phyloP scores from a whole-genome alignment of 2,113 vertebrate genomes.

The Choloepus hoffmanni region DNA sequence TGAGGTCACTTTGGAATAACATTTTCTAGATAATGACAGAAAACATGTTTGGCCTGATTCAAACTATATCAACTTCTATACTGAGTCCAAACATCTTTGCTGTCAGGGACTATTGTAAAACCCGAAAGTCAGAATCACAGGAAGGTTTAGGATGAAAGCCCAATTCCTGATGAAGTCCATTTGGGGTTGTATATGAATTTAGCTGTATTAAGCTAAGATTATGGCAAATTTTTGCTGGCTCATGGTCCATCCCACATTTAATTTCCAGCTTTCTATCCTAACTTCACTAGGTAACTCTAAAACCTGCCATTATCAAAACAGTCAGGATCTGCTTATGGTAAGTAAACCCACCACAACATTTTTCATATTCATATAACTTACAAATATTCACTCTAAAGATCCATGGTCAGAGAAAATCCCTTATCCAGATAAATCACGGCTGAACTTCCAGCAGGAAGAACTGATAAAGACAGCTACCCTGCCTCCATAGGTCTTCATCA shows the following conservation, averaged over 20 bases:
- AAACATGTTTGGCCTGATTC: slow-evolving; percentile 46
- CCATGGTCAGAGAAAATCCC: neutral
- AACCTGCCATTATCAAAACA: neutral
- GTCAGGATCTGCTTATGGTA: neutral
- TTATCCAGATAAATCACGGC: neutral
- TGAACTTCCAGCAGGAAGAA: neutral
- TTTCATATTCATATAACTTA: neutral
- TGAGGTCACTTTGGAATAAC: slow-evolving; percentile 47
- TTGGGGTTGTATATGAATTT: neutral
- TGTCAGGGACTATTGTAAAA: slow-evolving; percentile 46
- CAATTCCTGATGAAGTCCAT: neutral
- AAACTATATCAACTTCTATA: slow-evolving; percentile 39
- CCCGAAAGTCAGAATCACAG: neutral
- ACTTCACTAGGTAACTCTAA: neutral
- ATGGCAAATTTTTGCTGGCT: neutral
- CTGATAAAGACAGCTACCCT: neutral
- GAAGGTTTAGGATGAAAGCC: neutral
- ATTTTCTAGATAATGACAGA: neutral
- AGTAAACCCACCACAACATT: neutral
- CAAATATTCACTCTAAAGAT: neutral
- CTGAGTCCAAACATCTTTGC: slow-evolving; percentile 18
- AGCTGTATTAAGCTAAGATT: neutral
- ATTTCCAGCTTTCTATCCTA: neutral
- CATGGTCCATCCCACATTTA: neutral
- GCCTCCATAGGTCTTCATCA: neutral